These are phyloP conservation scores for Helicoverpa zea DNA, from an alignment of 1,140 invertebrate species.

Conservation along the genomic window DNA sequence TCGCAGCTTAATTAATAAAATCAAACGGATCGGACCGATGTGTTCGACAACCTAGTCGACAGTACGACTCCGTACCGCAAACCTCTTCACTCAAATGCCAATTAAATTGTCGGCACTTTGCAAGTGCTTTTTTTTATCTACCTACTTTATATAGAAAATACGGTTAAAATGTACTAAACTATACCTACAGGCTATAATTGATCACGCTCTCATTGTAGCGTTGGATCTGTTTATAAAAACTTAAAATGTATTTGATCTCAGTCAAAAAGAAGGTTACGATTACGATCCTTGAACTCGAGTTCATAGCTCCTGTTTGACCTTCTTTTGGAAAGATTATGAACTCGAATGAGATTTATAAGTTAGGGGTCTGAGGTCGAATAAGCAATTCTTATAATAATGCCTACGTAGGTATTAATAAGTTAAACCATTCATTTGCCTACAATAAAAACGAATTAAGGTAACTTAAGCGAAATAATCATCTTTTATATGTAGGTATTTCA, in stretches of 20 bases:
- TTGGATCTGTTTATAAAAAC: not conserved
- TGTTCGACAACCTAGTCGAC: conserved; percentile 25
- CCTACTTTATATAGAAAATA: not conserved
- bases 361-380: not conserved
- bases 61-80: conserved; percentile 19
- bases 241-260: not conserved
- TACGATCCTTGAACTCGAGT: conserved; percentile 9
- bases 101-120: conserved; percentile 27
- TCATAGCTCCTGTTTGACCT: conserved; percentile 24
- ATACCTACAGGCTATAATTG: not conserved
- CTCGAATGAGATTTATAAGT: conserved; percentile 18
- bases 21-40: conserved; percentile 49
- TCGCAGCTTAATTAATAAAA: conserved; percentile 59
- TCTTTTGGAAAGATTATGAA: not conserved
- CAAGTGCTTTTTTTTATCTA: not conserved
- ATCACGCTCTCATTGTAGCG: not conserved
- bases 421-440: not conserved
- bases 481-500: too few species aligned
- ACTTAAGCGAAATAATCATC: too few species aligned
- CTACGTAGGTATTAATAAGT: not conserved
- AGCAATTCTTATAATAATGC: not conserved
- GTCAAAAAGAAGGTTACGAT: not conserved
- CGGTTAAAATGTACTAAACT: not conserved
- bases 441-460: not conserved
- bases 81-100: conserved; percentile 40